phyloP scores from a whole-genome alignment of 2,797 vertebrate species.

The Microhierax caerulescens region DNA sequence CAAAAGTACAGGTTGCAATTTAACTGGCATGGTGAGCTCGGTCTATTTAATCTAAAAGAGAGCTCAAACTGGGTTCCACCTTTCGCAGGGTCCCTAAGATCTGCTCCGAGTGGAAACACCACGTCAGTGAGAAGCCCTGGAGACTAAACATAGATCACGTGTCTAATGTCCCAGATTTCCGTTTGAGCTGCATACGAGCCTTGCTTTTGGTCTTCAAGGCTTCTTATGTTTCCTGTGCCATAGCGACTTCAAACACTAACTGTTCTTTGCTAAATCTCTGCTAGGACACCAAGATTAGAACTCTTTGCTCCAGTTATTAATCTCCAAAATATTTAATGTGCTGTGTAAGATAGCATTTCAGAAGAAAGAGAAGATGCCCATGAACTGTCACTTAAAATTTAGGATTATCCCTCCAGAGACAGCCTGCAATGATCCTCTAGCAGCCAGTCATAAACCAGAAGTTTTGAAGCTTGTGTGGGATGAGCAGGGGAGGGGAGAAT shows the following conservation, averaged over 20 bases:
- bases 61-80: constrained; percentile 41
- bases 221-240: constrained; percentile 28
- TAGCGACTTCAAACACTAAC: constrained; percentile 7
- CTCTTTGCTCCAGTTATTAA: constrained; percentile 44
- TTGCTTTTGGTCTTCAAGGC: constrained; percentile 15
- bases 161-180: constrained; percentile 40
- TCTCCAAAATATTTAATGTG: constrained; percentile 23
- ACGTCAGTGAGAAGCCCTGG: constrained; percentile 28
- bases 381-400: constrained; percentile 40
- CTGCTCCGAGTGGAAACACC: background rate
- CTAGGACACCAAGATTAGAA: constrained; percentile 53
- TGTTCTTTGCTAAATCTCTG: background rate
- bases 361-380: constrained; percentile 16
- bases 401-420: constrained; percentile 45
- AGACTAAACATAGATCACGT: background rate
- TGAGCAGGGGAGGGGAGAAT: constrained; percentile 31
- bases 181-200: background rate
- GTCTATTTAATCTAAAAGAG: constrained; percentile 24
- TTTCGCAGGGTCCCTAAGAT: constrained; percentile 4
- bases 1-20: background rate
- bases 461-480: constrained; percentile 50
- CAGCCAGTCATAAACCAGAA: constrained; percentile 22
- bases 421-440: constrained; percentile 4
- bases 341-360: constrained; percentile 8
- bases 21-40: background rate